Evolutionary conservation across 1,140 invertebrate genomes (phyloP), one percentile per base, ranked within the genome.

Genomic region (Bombus affinis): DNA sequence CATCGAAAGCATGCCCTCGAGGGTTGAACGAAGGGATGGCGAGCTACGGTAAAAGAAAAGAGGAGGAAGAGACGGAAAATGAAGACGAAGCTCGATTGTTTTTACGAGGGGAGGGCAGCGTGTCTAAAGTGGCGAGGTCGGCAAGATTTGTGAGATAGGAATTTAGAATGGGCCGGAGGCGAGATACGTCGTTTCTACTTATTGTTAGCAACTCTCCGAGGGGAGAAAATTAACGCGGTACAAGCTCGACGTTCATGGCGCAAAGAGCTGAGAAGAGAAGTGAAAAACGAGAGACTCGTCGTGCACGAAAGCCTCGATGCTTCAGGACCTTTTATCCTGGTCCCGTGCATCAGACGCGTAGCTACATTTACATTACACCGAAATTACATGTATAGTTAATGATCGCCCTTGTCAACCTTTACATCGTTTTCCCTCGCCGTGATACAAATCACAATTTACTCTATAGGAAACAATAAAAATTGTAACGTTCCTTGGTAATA

Each of bases 151-250:
- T 10, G 75, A 78, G 75, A 65, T 39, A 66, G 28, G 75, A 78
- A 78, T 78, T 78, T 78, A 42, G 57, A 78, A 65, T 42, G 39
- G 37, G 57, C 35, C n/a, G 37, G 75, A 42, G 37, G 8, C 37
- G 37, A 62, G 75, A 77, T 77, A 77, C 75, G 42, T 65, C 28
- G 75, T 65, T 78, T 66, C 59, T 65, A 65, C 75, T 78, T 65
- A 78, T 78, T 78, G 75, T 78, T 78, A 65, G 57, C 75, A 57
- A 59, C 28, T 65, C 75, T 78, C 75, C 37, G 15, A 9, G 57
- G 75, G 59, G 75, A 62, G 75, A 78, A 78, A 78, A 65, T 78
- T 78, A 78, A 78, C 75, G 75, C 59, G 28, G 75, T 42, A 77
- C 37, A 65, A 65, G 62, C 75, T 65, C 39, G n/a, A 15, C 5